Conservation (phyloP, 2,113 vertebrate genomes). For the Asarcornis scutulata region DNA sequence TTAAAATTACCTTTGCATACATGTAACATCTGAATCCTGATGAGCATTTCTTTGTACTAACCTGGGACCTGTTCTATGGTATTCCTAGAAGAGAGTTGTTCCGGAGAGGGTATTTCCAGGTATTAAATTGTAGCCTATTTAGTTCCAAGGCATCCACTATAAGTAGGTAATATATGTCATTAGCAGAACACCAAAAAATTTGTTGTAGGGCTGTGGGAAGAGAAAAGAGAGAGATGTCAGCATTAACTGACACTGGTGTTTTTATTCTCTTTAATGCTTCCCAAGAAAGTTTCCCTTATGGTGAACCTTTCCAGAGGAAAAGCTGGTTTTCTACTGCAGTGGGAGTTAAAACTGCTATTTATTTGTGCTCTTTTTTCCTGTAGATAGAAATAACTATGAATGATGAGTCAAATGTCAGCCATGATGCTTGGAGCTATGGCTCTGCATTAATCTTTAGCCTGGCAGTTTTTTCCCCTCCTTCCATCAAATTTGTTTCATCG, state of each 20-base stretch:
- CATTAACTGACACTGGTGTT: neutral
- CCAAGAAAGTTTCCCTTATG: neutral
- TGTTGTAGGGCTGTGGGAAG: neutral
- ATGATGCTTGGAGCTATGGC: neutral
- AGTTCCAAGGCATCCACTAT: neutral
- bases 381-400: neutral
- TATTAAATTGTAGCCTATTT: neutral
- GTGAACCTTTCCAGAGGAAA: neutral
- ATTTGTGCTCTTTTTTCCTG: neutral
- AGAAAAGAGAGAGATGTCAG: neutral
- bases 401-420: neutral
- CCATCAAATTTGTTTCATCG: neutral
- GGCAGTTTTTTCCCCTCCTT: neutral
- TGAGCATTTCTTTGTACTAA: neutral
- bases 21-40: neutral
- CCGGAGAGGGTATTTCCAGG: neutral
- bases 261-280: neutral
- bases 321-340: neutral
- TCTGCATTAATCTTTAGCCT: constrained; percentile 11
- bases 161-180: neutral
- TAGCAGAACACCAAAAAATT: neutral
- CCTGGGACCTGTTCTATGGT: neutral
- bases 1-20: neutral
- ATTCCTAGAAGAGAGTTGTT: neutral
- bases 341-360: neutral